phyloP scores from a whole-genome alignment of 2,797 vertebrate species.

The Cryptoprocta ferox region DNA sequence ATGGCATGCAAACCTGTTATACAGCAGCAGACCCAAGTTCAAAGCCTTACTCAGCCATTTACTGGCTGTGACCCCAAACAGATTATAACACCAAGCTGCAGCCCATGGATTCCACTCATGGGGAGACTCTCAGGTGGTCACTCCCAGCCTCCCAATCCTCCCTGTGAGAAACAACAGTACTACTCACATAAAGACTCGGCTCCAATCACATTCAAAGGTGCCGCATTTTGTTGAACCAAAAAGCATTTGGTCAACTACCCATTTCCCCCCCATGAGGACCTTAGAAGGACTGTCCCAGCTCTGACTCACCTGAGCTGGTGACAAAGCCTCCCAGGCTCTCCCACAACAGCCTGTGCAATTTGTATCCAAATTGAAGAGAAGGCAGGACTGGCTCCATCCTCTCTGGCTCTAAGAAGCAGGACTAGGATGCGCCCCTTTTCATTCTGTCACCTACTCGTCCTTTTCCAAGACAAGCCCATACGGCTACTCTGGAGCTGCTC shows the following conservation, averaged over 20 bases:
- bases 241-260: background rate
- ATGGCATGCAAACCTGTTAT: background rate
- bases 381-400: background rate
- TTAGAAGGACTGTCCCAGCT: background rate
- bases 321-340: background rate
- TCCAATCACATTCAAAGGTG: background rate
- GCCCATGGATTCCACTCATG: background rate
- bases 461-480: conserved; percentile 31
- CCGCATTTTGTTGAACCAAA: background rate
- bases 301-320: background rate
- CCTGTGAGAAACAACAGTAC: background rate
- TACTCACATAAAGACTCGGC: background rate
- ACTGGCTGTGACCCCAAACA: background rate
- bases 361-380: background rate
- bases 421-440: background rate
- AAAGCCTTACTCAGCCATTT: background rate
- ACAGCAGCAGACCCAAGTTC: background rate
- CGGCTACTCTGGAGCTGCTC: background rate
- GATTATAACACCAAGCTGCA: background rate
- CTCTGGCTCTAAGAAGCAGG: background rate
- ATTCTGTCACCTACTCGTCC: background rate
- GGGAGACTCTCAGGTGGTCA: background rate
- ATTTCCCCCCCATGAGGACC: background rate
- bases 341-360: background rate
- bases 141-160: background rate